A percentile compares a stretch with the other conserved stretches of the same genome.
Evolutionary conservation across 1,140 invertebrate species (phyloP).

Genomic region (Belonocnema kinseyi): DNA sequence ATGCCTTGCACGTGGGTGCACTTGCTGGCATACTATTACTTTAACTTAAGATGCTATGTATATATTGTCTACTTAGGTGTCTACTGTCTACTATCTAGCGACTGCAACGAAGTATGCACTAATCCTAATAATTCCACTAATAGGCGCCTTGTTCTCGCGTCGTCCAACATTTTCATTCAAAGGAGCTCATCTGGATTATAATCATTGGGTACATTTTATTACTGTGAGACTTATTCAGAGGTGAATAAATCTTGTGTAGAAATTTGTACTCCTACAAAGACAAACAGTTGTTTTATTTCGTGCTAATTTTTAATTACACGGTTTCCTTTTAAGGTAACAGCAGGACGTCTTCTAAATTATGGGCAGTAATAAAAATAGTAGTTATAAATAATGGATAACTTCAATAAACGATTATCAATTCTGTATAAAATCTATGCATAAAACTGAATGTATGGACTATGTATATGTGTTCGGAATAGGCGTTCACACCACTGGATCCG

Average conservation of each 20-base stretch:
- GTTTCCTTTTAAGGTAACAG: no score
- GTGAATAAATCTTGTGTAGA: conserved; percentile 1
- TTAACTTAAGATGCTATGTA: not conserved
- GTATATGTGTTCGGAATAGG: no score
- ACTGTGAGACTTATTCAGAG: not conserved
- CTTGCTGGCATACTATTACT: not conserved
- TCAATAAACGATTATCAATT: no score
- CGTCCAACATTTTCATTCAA: conserved; percentile 23
- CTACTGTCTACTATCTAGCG: not conserved
- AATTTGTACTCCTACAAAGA: conserved; percentile 2
- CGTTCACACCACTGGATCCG: no score
- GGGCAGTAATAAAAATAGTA: no score
- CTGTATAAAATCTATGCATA: no score
- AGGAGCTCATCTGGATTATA: conserved; percentile 28
- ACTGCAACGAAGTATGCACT: conserved; percentile 4
- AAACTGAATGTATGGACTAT: no score
- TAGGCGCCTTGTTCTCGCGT: conserved; percentile 29
- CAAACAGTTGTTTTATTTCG: not conserved
- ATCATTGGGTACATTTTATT: conserved; percentile 20
- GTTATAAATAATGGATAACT: no score
- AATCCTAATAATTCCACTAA: conserved; percentile 23
- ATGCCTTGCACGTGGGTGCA: not conserved
- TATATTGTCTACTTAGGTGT: conserved; percentile 24
- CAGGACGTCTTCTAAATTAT: no score
- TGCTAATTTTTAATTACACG: no score